phyloP scores from a whole-genome alignment of 2,888 invertebrate species.

The Mesopsocus fuscifrons region DNA sequence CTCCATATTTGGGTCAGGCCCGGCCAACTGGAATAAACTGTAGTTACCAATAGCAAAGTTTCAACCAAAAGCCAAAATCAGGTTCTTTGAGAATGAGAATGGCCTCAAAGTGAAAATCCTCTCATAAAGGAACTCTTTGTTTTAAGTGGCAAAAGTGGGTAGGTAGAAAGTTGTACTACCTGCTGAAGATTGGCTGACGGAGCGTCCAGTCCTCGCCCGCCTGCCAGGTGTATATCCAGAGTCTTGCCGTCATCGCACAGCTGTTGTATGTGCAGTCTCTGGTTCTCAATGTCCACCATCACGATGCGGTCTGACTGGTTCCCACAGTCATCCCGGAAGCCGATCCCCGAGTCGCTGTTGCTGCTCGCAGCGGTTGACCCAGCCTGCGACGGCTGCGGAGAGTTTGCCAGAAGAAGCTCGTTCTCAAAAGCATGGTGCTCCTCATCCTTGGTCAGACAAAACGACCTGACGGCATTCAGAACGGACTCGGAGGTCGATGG shows the following conservation, averaged over 20 bases:
- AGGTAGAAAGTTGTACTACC: no score
- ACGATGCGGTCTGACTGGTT: conserved; percentile 65
- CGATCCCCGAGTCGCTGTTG: conserved; percentile 90
- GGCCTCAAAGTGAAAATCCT: no score
- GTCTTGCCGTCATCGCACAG: conserved; percentile 11
- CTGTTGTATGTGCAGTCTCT: conserved; percentile 21
- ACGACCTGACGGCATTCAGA: conserved; percentile 33
- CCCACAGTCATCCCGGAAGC: conserved; percentile 75
- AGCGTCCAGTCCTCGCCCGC: conserved; percentile 16
- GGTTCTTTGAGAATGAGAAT: no score
- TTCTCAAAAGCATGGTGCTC: conserved; percentile 24
- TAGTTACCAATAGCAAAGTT: no score
- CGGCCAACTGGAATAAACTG: no score
- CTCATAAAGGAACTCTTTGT: no score
- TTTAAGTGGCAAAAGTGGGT: no score
- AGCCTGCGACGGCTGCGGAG: conserved; percentile 70
- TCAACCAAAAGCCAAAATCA: no score
- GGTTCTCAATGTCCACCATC: conserved; percentile 44
- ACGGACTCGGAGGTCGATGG: conserved; percentile 59
- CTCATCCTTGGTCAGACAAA: conserved; percentile 23
- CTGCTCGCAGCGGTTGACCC: conserved; percentile 68
- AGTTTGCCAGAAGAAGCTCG: conserved; percentile 40
- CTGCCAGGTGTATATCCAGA: conserved; percentile 21
- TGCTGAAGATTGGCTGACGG: background rate
- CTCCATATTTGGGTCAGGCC: no score